Conservation (phyloP, 30 jellyfish, hydroid and myxozoan species). For the Rhopilema esculentum region DNA sequence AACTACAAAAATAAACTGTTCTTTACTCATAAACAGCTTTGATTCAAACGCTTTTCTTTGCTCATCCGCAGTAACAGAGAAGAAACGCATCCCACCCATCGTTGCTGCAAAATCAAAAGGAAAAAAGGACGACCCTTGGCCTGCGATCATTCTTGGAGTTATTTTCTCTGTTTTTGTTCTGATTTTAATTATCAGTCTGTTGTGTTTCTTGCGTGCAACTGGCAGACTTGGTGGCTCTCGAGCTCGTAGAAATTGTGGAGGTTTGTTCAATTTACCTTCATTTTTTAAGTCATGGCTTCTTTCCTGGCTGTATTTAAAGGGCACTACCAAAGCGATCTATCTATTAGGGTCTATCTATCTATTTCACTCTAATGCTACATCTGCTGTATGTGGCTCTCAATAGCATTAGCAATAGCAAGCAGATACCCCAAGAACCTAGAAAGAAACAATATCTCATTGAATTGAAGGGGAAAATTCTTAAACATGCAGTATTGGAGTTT, state of each 20-base stretch:
- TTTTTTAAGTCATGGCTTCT: background rate
- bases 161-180: conserved; percentile 83
- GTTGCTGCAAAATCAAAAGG: conserved; percentile 21
- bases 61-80: background rate
- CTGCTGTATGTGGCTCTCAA: no score
- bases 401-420: no score
- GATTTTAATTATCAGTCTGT: conserved; percentile 75
- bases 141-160: conserved; percentile 82
- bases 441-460: no score
- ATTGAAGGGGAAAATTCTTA: no score
- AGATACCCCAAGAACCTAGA: no score
- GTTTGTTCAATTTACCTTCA: background rate
- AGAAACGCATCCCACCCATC: conserved; percentile 18
- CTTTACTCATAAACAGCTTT: no score
- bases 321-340: no score
- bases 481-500: no score
- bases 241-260: conserved; percentile 32
- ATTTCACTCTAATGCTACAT: no score
- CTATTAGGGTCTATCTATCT: no score
- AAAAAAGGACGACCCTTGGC: conserved; percentile 49
- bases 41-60: background rate
- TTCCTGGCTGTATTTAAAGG: background rate
- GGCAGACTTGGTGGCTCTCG: conserved; percentile 66
- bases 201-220: conserved; percentile 82
- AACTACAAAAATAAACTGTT: no score